Evolutionary conservation across 2,888 invertebrate genomes (phyloP), one percentile per base, ranked within the genome.

Genomic region (Drosophila aldrichi): DNA sequence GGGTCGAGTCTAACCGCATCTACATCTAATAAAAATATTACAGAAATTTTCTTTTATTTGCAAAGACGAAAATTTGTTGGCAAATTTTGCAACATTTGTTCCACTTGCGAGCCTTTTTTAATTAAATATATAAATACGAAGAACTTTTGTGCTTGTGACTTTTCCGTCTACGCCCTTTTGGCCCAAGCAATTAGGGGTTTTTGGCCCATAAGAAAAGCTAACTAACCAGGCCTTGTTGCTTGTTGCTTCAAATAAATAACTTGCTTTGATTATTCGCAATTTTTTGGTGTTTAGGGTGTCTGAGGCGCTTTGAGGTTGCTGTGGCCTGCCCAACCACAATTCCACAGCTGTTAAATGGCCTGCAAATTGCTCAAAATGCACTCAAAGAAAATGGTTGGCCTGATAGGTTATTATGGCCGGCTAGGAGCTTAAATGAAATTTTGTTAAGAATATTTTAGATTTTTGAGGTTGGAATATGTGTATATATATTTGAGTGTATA

Each of bases 1-100:
- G 38, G 54, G n/a, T 48, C 36, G 51, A 68, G 41, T 41, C 25
- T 29, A 77, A 79, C 80, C 82, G 77, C 82, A 79, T 74, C 74
- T 79, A 79, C 79, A 82, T 82, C 77, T 82, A 80, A 82, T 80
- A 82, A 80, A 80, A 80, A 80, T 80, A 80, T 80, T 80, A 79
- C 77, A 79, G 80, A 75, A 80, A 79, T 80, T 76, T 40, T 29
- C 18, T 14, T 32, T 48, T 63, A 22, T 52, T 18, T 25, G 14
- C 57, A 34, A 43, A 14, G 32, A 58, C 16, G 22, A 48, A 63
- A 40, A 36, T 70, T 75, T 59, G 20, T 32, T 29, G n/a, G 58
- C 29, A 51, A 57, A 49, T 63, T 57, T 67, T 44, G 56, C 49
- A 48, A 48, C 63, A 73, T 64, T 76, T 75, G 58, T 71, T 74